These are phyloP conservation scores for Rhyzopertha dominica DNA, from an alignment of 1,140 invertebrate species.

Conservation along the genomic window DNA sequence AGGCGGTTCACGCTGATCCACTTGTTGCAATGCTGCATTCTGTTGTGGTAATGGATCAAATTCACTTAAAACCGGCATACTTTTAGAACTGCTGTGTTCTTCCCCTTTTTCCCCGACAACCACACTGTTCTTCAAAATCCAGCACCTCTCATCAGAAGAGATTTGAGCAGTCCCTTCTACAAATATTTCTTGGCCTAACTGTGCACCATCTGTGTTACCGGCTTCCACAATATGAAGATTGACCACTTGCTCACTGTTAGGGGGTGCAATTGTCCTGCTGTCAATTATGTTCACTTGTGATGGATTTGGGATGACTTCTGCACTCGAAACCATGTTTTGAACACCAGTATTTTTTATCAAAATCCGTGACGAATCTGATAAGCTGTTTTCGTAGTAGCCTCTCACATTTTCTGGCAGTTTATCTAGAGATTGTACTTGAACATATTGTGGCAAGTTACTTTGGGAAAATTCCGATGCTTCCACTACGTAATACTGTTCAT, in stretches of 20 bases:
- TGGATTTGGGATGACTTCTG: not conserved
- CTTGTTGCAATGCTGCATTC: too few species aligned
- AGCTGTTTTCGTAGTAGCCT: constrained; percentile 10
- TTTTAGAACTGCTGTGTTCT: too few species aligned
- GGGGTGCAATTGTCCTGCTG: constrained; percentile 10
- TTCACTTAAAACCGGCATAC: too few species aligned
- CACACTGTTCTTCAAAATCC: too few species aligned
- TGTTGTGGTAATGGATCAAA: too few species aligned
- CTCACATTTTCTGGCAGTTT: constrained; percentile 26
- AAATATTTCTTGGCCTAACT: too few species aligned
- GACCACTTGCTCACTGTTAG: constrained; percentile 23
- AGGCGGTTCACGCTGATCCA: too few species aligned
- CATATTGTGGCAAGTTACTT: constrained; percentile 21
- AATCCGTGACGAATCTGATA: not conserved
- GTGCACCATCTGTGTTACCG: too few species aligned
- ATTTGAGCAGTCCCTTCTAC: too few species aligned
- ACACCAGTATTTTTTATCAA: constrained; percentile 14
- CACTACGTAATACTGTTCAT: constrained; percentile 27
- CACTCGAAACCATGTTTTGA: not conserved
- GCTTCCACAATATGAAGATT: constrained; percentile 34
- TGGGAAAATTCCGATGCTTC: constrained; percentile 25
- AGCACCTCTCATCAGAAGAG: too few species aligned
- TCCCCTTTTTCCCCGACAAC: too few species aligned
- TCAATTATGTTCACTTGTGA: not conserved
- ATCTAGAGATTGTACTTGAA: constrained; percentile 23